A percentile compares a stretch with the other conserved stretches of the same genome.
These are phyloP conservation scores for Parotocinclus haroldoi DNA, from an alignment of 2,797 vertebrate species.

Conservation along the genomic window DNA sequence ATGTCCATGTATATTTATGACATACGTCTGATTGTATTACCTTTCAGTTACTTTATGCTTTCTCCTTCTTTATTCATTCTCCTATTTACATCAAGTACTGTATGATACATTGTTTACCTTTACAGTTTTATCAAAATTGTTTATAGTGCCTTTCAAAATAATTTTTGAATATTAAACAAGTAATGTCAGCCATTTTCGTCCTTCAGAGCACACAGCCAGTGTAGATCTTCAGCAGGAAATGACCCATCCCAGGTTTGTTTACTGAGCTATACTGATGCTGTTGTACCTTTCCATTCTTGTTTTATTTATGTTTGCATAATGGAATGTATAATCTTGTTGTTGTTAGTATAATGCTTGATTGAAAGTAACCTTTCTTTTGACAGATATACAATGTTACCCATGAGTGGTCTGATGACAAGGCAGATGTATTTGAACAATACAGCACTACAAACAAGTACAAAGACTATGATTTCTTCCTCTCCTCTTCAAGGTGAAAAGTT, in stretches of 20 bases:
- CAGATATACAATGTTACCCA: constrained; percentile 62
- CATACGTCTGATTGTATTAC: no score
- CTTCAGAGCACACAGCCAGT: constrained; percentile 55
- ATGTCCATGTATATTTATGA: no score
- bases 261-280: background rate
- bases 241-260: constrained; percentile 60
- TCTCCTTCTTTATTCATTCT: no score
- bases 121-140: no score
- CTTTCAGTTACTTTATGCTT: no score
- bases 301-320: no score
- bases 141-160: no score
- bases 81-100: no score
- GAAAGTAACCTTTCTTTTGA: constrained; percentile 12
- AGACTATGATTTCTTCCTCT: constrained; percentile 47
- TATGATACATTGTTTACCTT: no score
- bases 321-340: background rate
- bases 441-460: constrained; percentile 50
- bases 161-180: no score
- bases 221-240: constrained; percentile 43
- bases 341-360: background rate
- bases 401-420: constrained; percentile 64
- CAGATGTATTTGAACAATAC: constrained; percentile 47
- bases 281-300: background rate
- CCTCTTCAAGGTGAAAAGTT: constrained; percentile 59
- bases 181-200: constrained; percentile 10